phyloP scores from a whole-genome alignment of 2,888 invertebrate species.

The Cryptocephalus moraei region DNA sequence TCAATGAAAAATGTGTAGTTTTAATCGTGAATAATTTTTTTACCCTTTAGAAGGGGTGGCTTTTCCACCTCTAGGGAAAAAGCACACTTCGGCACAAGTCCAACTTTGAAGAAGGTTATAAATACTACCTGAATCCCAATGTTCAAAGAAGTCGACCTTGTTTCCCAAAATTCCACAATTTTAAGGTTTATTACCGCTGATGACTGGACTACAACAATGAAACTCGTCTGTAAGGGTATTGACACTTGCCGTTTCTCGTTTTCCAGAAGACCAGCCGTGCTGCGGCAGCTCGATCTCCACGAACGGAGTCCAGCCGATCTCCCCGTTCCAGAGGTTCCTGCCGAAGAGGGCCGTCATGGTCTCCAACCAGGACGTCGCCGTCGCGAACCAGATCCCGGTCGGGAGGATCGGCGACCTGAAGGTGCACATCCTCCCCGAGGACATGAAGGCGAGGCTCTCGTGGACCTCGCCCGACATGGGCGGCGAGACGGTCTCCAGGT shows the following conservation, averaged over 20 bases:
- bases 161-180: too few relatives aligned
- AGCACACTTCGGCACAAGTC: too few relatives aligned
- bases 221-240: too few relatives aligned
- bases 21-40: too few relatives aligned
- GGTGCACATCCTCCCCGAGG: slow-evolving; percentile 37
- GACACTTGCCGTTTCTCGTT: slow-evolving; percentile 6
- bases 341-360: slow-evolving; percentile 41
- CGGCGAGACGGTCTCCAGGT: slow-evolving; percentile 40
- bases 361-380: slow-evolving; percentile 32
- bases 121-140: too few relatives aligned
- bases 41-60: too few relatives aligned
- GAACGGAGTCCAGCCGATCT: slow-evolving; percentile 38
- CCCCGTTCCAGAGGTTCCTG: slow-evolving; percentile 43
- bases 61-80: too few relatives aligned
- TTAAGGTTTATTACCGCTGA: too few relatives aligned
- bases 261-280: slow-evolving; percentile 37
- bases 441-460: slow-evolving; percentile 41
- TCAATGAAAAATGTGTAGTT: too few relatives aligned
- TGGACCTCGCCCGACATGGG: slow-evolving; percentile 54
- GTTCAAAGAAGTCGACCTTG: too few relatives aligned
- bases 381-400: slow-evolving; percentile 31
- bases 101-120: too few relatives aligned
- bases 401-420: slow-evolving; percentile 47
- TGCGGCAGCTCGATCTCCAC: slow-evolving; percentile 44
- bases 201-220: too few relatives aligned